Evolutionary conservation across 2,888 invertebrate genomes (phyloP).

Genomic region (Eristalis pertinax): DNA sequence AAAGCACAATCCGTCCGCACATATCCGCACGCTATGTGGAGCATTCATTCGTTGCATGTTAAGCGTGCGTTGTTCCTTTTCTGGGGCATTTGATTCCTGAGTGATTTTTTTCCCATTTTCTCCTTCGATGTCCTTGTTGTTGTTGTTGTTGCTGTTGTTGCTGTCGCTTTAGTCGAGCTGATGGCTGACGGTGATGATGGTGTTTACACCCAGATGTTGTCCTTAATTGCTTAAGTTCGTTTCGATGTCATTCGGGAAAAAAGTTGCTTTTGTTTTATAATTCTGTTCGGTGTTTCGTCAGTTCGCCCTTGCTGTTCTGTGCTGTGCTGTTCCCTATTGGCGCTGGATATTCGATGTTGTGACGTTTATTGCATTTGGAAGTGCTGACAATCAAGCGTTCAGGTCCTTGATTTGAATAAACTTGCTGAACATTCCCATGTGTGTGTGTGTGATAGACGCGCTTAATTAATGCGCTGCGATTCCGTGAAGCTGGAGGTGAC

Average conservation of each 20-base stretch:
- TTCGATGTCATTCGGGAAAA: slow-evolving; percentile 63
- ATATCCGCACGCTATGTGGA: slow-evolving; percentile 63
- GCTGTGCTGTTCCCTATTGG: too few relatives aligned
- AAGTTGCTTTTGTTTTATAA: slow-evolving; percentile 38
- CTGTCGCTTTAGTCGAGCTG: slow-evolving; percentile 4
- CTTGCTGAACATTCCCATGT: neutral
- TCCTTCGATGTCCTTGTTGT: slow-evolving; percentile 16
- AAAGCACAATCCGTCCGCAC: slow-evolving; percentile 52
- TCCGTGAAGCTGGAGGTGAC: neutral
- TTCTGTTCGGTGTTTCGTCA: neutral
- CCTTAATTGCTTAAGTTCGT: slow-evolving; percentile 70
- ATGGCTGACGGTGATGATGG: neutral
- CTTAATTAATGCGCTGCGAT: neutral
- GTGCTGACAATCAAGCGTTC: neutral
- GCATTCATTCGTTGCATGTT: slow-evolving; percentile 69
- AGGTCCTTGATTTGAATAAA: neutral
- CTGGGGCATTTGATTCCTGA: slow-evolving; percentile 69
- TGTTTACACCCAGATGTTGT: slow-evolving; percentile 56
- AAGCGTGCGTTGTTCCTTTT: slow-evolving; percentile 67
- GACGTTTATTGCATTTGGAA: slow-evolving; percentile 1
- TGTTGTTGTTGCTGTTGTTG: slow-evolving; percentile 34
- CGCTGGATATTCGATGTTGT: neutral
- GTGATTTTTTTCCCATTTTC: slow-evolving; percentile 40
- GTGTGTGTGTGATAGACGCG: neutral
- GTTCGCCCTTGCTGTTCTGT: neutral